Evolutionary conservation across 2,113 vertebrate species (phyloP).

Genomic region (Hipposideros armiger): DNA sequence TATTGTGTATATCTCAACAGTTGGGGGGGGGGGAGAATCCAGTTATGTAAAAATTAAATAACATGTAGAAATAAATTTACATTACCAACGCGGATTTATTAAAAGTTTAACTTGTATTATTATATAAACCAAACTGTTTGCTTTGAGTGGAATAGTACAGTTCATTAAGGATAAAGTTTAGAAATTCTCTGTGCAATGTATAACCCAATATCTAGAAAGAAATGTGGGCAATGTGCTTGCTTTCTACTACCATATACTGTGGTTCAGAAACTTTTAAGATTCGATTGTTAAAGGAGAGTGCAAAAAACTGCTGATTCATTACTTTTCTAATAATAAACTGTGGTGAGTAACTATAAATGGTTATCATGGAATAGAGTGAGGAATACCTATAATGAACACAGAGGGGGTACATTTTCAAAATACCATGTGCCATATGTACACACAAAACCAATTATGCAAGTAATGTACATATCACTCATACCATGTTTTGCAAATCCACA

Average conservation of each 20-base stretch:
- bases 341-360: constrained; percentile 77
- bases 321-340: constrained; percentile 82
- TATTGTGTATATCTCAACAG: neutral
- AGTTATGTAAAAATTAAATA: neutral
- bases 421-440: constrained; percentile 65
- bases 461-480: constrained; percentile 75
- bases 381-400: constrained; percentile 79
- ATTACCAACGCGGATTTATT: neutral
- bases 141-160: neutral
- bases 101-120: neutral
- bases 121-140: neutral
- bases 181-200: neutral
- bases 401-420: constrained; percentile 82
- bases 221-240: constrained; percentile 24
- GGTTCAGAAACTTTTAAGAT: constrained; percentile 60
- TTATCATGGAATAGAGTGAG: constrained; percentile 73
- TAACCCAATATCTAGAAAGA: constrained; percentile 42
- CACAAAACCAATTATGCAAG: constrained; percentile 81
- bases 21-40: neutral
- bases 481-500: constrained; percentile 82
- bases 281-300: constrained; percentile 55
- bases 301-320: constrained; percentile 73
- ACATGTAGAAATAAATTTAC: neutral
- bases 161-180: neutral
- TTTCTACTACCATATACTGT: neutral